Percentiles rank a stretch among this genome's conserved stretches.
Conservation (phyloP, 2,888 invertebrate genomes). For the Mythimna ferrago region DNA sequence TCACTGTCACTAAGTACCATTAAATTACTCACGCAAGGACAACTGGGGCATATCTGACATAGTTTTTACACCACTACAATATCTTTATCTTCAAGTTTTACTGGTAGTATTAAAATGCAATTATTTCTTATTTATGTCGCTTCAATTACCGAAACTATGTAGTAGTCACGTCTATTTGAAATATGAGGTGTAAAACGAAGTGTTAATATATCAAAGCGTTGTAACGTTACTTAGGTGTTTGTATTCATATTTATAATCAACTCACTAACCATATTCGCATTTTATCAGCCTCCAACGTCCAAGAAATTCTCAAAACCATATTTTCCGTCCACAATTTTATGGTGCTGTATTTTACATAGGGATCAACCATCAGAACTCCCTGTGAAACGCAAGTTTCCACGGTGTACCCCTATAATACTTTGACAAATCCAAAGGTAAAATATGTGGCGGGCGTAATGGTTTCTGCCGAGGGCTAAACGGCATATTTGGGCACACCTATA, state of each 20-base stretch:
- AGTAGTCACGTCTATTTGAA: conserved; percentile 38
- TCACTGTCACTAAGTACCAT: conserved; percentile 45
- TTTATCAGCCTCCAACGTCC: neutral
- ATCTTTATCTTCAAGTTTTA: conserved; percentile 39
- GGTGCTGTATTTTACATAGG: neutral
- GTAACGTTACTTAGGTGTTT: conserved; percentile 12
- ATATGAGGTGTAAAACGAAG: neutral
- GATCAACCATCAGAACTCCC: neutral
- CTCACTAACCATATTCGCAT: neutral
- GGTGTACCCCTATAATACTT: neutral
- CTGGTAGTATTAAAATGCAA: conserved; percentile 28
- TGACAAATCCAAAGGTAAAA: conserved; percentile 23
- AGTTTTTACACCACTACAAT: conserved; percentile 48
- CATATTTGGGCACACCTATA: conserved; percentile 31
- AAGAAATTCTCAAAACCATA: neutral
- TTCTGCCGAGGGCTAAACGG: conserved; percentile 22
- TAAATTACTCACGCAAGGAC: conserved; percentile 60
- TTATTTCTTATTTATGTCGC: conserved; percentile 16
- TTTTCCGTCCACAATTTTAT: neutral
- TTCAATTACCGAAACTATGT: conserved; percentile 34
- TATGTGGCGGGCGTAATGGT: conserved; percentile 24
- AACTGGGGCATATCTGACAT: conserved; percentile 51
- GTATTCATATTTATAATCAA: neutral
- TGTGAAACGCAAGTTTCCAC: conserved; percentile 9
- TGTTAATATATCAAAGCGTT: conserved; percentile 6